phyloP scores from a whole-genome alignment of 1,140 invertebrate genomes.

The Diploscapter pachys region DNA sequence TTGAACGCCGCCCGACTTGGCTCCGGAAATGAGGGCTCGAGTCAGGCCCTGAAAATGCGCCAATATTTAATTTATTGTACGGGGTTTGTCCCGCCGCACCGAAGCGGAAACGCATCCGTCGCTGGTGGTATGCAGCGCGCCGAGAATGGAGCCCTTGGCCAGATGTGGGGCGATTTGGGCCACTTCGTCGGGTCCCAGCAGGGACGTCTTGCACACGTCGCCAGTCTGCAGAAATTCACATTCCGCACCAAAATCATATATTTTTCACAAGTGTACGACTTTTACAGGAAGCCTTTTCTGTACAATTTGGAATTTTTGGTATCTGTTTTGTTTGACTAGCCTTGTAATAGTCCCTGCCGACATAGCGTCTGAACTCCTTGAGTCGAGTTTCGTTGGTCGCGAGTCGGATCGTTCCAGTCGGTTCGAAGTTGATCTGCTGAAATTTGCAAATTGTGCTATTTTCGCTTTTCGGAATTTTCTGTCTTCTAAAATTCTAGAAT shows the following conservation, averaged over 20 bases:
- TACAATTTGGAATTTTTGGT: neutral
- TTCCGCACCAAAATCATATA: neutral
- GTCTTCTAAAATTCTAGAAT: neutral
- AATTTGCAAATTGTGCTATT: neutral
- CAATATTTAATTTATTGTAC: constrained; percentile 9
- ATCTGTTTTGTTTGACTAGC: neutral
- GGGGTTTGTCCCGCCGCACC: neutral
- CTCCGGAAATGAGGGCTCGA: constrained; percentile 26
- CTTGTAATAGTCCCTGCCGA: constrained; percentile 49
- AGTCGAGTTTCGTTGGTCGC: constrained; percentile 36
- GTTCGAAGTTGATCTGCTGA: constrained; percentile 38
- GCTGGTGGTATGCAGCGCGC: constrained; percentile 33
- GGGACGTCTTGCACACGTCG: constrained; percentile 41
- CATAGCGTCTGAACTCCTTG: constrained; percentile 34
- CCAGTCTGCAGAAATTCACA: constrained; percentile 21
- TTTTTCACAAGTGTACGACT: neutral
- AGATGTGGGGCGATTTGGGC: constrained; percentile 56
- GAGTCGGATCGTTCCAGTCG: constrained; percentile 37
- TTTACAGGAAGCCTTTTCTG: neutral
- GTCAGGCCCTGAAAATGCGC: constrained; percentile 3
- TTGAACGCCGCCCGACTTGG: constrained; percentile 32
- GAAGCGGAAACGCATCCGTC: constrained; percentile 20
- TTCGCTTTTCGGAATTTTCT: neutral
- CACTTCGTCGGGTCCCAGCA: constrained; percentile 59
- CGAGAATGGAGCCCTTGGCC: constrained; percentile 43